Conservation (phyloP, 2,888 invertebrate species). For the Cosmia pyralina region DNA sequence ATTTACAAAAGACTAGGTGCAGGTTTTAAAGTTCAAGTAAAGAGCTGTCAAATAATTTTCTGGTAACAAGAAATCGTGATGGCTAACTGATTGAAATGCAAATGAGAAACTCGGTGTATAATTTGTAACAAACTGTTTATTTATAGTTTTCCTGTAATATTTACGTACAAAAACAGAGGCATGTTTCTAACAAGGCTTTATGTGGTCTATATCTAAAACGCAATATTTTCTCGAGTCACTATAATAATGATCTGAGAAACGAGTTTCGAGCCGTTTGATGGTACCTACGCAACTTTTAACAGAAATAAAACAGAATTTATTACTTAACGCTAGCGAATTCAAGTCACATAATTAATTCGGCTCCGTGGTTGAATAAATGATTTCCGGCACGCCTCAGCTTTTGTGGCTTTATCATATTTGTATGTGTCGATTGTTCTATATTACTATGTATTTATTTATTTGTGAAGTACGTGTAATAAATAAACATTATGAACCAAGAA, state of each 20-base stretch:
- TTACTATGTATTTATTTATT: slow-evolving; percentile 39
- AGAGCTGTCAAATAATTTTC: slow-evolving; percentile 32
- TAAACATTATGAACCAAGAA: slow-evolving; percentile 29
- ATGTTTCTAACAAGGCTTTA: slow-evolving; percentile 2
- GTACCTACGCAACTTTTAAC: slow-evolving; percentile 39
- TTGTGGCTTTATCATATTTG: slow-evolving; percentile 53
- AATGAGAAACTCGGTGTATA: slow-evolving; percentile 20
- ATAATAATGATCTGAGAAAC: slow-evolving; percentile 54
- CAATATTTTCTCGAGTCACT: slow-evolving; percentile 49
- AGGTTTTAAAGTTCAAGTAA: slow-evolving; percentile 32
- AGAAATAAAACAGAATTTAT: slow-evolving; percentile 68
- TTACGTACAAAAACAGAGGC: slow-evolving; percentile 10
- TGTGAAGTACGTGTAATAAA: slow-evolving; percentile 33
- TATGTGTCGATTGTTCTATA: slow-evolving; percentile 42
- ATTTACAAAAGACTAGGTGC: slow-evolving; percentile 11
- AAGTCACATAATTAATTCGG: slow-evolving; percentile 69
- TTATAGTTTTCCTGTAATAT: slow-evolving; percentile 44
- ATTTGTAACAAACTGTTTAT: slow-evolving; percentile 34
- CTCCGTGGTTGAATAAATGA: slow-evolving; percentile 62
- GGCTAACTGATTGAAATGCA: slow-evolving; percentile 32
- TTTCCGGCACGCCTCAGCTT: slow-evolving; percentile 78
- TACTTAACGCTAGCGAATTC: slow-evolving; percentile 64
- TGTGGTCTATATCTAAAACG: slow-evolving; percentile 35
- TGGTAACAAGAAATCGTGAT: slow-evolving; percentile 26
- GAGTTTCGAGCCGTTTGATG: slow-evolving; percentile 60